Conservation (phyloP, 2,797 vertebrate species). For the Myotis daubentonii region DNA sequence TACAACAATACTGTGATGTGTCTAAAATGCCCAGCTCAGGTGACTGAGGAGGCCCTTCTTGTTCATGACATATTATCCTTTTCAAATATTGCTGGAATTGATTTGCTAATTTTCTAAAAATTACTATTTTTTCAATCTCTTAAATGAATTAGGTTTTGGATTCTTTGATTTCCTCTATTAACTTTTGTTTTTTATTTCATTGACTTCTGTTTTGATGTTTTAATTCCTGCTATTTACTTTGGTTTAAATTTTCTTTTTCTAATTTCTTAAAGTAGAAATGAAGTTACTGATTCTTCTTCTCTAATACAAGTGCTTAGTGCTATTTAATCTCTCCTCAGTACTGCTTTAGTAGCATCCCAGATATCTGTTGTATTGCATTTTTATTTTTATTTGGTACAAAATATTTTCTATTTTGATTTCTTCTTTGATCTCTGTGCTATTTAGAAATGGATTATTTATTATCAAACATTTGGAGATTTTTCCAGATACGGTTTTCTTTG, state of each 20-base stretch:
- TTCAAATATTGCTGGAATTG: not conserved
- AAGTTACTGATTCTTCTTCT: not conserved
- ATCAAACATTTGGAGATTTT: not conserved
- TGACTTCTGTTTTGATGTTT: not conserved
- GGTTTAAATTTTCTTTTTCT: not conserved
- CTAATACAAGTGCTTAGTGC: not conserved
- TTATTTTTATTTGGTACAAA: slow-evolving; percentile 17
- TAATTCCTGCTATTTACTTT: not conserved
- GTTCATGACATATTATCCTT: not conserved
- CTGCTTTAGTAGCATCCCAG: not conserved
- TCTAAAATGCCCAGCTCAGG: too few species aligned
- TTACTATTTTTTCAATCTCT: not conserved
- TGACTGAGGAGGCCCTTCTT: not conserved
- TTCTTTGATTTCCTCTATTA: not conserved
- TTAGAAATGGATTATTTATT: not conserved
- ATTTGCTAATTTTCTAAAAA: not conserved
- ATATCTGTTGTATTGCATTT: not conserved
- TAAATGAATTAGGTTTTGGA: not conserved
- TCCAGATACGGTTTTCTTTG: not conserved
- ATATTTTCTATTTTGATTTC: not conserved
- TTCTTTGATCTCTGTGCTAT: not conserved
- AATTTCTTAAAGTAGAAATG: not conserved
- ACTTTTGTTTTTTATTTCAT: not conserved
- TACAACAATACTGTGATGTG: not conserved
- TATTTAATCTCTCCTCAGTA: not conserved